Conservation (phyloP, 2,797 vertebrate species). For the Xenopus petersii region DNA sequence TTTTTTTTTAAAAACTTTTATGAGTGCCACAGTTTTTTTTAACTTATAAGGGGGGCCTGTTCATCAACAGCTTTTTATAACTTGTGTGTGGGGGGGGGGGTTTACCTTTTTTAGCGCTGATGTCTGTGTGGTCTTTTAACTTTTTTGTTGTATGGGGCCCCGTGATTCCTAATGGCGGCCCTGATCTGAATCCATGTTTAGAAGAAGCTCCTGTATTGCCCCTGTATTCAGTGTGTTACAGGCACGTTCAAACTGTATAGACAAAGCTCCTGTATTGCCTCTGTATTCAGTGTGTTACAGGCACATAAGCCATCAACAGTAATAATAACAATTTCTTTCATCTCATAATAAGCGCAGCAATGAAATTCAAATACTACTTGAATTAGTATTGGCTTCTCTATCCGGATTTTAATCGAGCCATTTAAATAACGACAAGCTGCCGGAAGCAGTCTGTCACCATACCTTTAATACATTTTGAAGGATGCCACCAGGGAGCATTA, state of each 20-base stretch:
- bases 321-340: slow-evolving; percentile 26
- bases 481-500: slow-evolving; percentile 5
- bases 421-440: slow-evolving; percentile 3
- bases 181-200: too few species aligned
- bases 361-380: slow-evolving; percentile 25
- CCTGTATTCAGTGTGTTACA: background rate
- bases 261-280: background rate
- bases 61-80: too few species aligned
- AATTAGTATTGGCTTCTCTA: slow-evolving; percentile 30
- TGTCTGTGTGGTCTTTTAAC: too few species aligned
- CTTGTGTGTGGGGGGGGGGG: too few species aligned
- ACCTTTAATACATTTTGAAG: slow-evolving; percentile 1
- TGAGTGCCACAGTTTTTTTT: too few species aligned
- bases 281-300: background rate
- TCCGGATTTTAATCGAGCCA: slow-evolving; percentile 19
- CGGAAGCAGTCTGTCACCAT: slow-evolving; percentile 11
- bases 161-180: too few species aligned
- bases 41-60: too few species aligned
- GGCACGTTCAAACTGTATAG: too few species aligned
- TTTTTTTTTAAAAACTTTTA: too few species aligned
- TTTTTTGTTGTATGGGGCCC: too few species aligned
- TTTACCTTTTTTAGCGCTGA: too few species aligned
- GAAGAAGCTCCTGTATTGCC: background rate
- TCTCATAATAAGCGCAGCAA: slow-evolving; percentile 10
- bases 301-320: slow-evolving; percentile 15